Base-by-base conservation (phyloP, 1,140 invertebrate species). In the Eriosoma lanigerum region DNA sequence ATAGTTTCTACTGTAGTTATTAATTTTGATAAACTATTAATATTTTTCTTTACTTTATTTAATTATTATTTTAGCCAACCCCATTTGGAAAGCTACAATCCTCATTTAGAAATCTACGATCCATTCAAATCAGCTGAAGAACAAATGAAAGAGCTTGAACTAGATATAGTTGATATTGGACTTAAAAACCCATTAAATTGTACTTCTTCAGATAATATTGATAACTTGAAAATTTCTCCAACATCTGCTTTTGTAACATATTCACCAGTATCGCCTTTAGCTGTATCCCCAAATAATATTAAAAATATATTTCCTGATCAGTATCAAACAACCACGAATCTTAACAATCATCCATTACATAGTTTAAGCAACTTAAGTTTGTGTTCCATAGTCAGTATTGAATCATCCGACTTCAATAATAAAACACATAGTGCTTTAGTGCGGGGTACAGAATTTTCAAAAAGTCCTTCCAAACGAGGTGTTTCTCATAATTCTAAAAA, bases 81-180 rank as follows among this genome's bases (percentile, higher is more conserved):
- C 1, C 9, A 72, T 70, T 70, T 70, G 44, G 66, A 70, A 9
- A 70, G 13, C 19, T 73, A 21, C 21, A 19, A 76, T 21, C 32
- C 32, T 58, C n/a, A 32, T 75, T 75, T 48, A 12, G 83, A 87
- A 73, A 86, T 87, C 26, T 92, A 92, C 85, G 89, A 92, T 85
- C 91, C 91, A 50, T 92, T 90, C 85, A 84, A 89, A 46, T 87
- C 89, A 81, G 91, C 91, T 3, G 90, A 92, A 83, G 87, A 89
- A n/a, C 91, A 92, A 85, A 88, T 92, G 83, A 88, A 90, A 84
- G 91, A 92, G 82, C 86, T 92, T 13, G 87, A 91, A 80, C 72
- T 81, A 24, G 81, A 81, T 13, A 29, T 62, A 38, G 38, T 81
- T 21, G 81, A 81, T 17, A 73, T 72, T 54, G 50, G 68, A 46